Evolutionary conservation across 2,113 vertebrate genomes (phyloP).

Genomic region (Tragulus kanchil): DNA sequence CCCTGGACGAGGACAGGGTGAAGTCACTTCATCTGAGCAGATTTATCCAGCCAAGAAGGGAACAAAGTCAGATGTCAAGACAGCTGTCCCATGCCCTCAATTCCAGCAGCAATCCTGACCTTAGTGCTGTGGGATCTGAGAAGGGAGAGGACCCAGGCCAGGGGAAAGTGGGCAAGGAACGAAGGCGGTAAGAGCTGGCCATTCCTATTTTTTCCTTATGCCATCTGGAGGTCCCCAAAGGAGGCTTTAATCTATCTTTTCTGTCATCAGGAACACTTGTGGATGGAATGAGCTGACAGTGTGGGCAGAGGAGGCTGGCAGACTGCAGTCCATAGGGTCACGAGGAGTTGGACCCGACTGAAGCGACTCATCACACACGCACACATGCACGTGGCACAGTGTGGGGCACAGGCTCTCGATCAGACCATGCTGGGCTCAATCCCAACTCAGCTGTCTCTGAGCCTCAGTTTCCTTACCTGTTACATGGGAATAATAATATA

Average conservation of each 20-base stretch:
- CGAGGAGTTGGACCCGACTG: background rate
- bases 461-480: background rate
- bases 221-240: background rate
- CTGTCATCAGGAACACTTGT: background rate
- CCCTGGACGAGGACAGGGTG: fast-evolving
- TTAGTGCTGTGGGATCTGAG: background rate
- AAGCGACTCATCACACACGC: fast-evolving
- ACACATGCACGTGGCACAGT: fast-evolving
- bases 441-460: background rate
- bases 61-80: background rate
- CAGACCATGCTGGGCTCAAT: background rate
- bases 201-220: background rate
- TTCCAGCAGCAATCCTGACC: background rate
- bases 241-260: background rate
- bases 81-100: background rate
- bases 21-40: background rate
- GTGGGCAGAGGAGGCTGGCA: background rate
- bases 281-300: background rate
- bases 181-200: background rate
- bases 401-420: background rate
- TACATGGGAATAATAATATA: background rate
- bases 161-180: background rate
- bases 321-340: background rate
- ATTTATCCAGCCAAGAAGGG: background rate
- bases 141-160: background rate